Base-by-base conservation (phyloP, 2,797 vertebrate species). In the Arrhamphus sclerolepis region DNA sequence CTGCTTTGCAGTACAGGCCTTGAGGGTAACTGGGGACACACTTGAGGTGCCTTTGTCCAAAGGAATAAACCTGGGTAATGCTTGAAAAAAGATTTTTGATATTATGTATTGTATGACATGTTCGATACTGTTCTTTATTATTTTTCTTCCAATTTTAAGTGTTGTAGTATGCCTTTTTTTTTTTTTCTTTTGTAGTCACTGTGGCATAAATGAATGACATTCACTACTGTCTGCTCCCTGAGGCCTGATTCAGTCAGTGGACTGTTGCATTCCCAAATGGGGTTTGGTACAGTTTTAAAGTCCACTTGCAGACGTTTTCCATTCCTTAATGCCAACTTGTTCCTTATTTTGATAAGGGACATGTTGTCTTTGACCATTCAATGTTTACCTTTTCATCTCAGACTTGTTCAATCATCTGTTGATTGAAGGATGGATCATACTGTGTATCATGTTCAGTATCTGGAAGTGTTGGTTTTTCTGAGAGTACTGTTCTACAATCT, bases 11-110 rank as follows among this genome's bases (percentile, higher is more conserved):
- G 52, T 42, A 22, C 62, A 49, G 50, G 44, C 61, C 44, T 63
- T 13, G 54, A 56, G 46, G 72, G 73, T 47, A 81, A 85, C 83
- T 84, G 83, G 78, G n/a, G 85, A 84, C 72, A 80, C 76, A 80
- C 70, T 86, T 80, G 86, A 80, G 78, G 77, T 81, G 87, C 86
- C 89, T 92, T 89, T 87, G 78, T 91, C 87, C 89, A 90, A 90
- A 90, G 90, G 87, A 91, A 89, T 67, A 87, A 92, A 93, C 91
- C 93, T 94, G 93, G 93, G 80, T 93, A 91, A 93, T 92, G 92
- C 93, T 94, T 94, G 93, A 94, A 91, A 91, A 89, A 83, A 72
- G 77, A 78, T 89, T 82, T 88, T 79, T 87, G 70, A 85, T 80
- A 69, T 76, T 69, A 80, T 80, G 64, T 83, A 62, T 75, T 82